Conservation (phyloP, 1,140 invertebrate species). For the Goniozus legneri region DNA sequence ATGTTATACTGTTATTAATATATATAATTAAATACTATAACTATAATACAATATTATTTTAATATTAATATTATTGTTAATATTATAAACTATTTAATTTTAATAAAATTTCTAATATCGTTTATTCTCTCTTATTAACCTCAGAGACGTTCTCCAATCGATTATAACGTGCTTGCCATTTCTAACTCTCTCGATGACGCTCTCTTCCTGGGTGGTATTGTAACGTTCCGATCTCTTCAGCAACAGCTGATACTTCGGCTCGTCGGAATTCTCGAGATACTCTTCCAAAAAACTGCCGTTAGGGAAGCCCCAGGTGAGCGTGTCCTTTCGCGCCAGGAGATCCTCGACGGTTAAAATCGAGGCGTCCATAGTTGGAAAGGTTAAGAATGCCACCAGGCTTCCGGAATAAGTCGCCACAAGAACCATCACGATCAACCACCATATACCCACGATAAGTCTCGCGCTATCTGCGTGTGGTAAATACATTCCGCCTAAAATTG, state of each 20-base stretch:
- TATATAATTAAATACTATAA: no score
- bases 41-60: no score
- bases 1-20: no score
- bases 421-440: constrained; percentile 91
- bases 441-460: constrained; percentile 82
- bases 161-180: constrained; percentile 68
- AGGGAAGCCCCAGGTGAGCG: constrained; percentile 72
- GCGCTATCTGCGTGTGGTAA: constrained; percentile 80
- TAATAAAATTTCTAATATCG: no score
- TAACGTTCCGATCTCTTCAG: constrained; percentile 51
- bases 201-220: constrained; percentile 29
- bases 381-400: constrained; percentile 88
- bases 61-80: no score
- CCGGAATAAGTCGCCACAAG: constrained; percentile 90
- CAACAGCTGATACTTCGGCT: constrained; percentile 56
- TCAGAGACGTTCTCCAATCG: constrained; percentile 76
- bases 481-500: constrained; percentile 73
- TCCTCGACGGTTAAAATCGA: constrained; percentile 73
- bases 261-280: constrained; percentile 58
- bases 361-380: constrained; percentile 82
- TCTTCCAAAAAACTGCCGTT: constrained; percentile 72
- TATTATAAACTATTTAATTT: no score
- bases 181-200: constrained; percentile 61
- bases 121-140: no score
- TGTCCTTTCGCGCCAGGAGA: constrained; percentile 60